Evolutionary conservation across 2,888 invertebrate species (phyloP), one percentile per base, ranked within the genome.

Genomic region (Schrankia costaestrigalis): DNA sequence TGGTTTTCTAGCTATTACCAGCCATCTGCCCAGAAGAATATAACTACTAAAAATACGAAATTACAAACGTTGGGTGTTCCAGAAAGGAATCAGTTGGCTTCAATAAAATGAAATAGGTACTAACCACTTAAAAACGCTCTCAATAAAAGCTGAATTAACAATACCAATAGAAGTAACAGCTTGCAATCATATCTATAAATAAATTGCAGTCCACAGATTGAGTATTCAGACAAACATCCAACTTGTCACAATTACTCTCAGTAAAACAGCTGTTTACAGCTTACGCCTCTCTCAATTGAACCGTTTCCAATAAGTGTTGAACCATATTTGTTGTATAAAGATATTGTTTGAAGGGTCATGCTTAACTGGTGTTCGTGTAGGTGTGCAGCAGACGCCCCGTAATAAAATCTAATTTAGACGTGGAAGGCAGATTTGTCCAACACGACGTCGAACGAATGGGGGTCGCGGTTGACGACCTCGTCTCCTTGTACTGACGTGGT

Each of bases 331-430:
- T 30, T 24, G 0, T 10, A 18, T 22, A 11, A 13, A 5, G 6
- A 11, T 0, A 9, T 12, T 3, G 18, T 11, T 5, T 3, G 13
- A 14, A 7, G 34, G 70, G 48, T 71, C 74, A 41, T 35, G 34
- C 40, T 70, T 63, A 43, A 45, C 43, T 78, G 78, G 82, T 58
- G 17, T 53, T 44, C 40, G 34, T 56, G 52, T 59, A 60, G 61
- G 64, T 69, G 67, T 70, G 68, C 69, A 69, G 70, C 80, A 79
- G 83, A 81, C 85, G 83, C 71, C 72, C 71, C 63, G 84, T 77
- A 85, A 85, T 86, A 86, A 87, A 86, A 86, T 87, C 86, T 85
- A 87, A 87, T 87, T 86, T 87, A 86, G 84, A 84, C 84, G 76
- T 85, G 65, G 73, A 69, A 65, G 63, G 72, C 80, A 80, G 86